Base-by-base conservation (phyloP, 2,888 invertebrate species). In the Rotaria macrura region DNA sequence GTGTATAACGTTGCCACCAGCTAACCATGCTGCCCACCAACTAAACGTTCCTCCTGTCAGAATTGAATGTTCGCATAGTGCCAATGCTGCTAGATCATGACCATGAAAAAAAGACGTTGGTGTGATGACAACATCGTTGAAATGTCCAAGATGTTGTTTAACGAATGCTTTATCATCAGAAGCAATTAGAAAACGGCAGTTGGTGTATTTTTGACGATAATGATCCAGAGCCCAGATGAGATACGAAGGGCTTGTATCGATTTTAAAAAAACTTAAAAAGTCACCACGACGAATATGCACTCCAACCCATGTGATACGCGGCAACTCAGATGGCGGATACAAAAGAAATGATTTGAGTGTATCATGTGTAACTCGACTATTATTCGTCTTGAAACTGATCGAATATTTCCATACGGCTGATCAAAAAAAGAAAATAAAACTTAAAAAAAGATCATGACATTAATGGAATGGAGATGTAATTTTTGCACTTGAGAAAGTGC, bases 41-140 rank as follows among this genome's bases (percentile, higher is more conserved):
- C 79, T 25, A n/a, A 43, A 79, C 5, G 10, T 79, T 12, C 79
- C 79, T n/a, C 25, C 79, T 43, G 79, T 79, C 1, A 79, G 25
- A 43, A 79, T 79, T 14, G 79, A 25, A 43, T 79, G 79, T 43
- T 79, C 79, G 43, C 43, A 40, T 25, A 79, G 14, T 10, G 40
- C 79, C 25, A 79, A 79, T 79, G n/a, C 79, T n/a, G 79, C 79
- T n/a, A 79, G n/a, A 43, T 79, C 79, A 79, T 79, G 25, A 25
- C 79, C 79, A 10, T 23, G 43, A 43, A 79, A 79, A 43, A 43
- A 79, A 1, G 43, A 25, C n/a, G n/a, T n/a, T 4, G 79, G 79
- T 1, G 79, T 79, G 0, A 79, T 43, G 43, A 79, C 25, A 10
- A 79, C 12, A 43, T 79, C 79, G 0, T 40, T 12, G 17, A 6